Conservation (phyloP, 1,140 invertebrate species). For the Plodia interpunctella region DNA sequence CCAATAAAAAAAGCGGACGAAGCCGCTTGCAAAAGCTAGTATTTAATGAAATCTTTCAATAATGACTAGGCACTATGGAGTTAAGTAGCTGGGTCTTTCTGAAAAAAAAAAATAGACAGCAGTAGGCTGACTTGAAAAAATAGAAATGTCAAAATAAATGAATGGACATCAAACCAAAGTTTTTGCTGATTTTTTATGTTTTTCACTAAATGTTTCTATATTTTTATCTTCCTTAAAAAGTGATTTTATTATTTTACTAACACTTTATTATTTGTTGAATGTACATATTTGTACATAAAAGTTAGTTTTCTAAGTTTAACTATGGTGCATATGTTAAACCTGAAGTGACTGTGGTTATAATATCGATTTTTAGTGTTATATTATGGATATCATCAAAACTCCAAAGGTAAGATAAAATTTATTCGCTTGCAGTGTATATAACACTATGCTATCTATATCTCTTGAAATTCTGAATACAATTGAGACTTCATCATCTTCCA, state of each 20-base stretch:
- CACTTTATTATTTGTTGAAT: background rate
- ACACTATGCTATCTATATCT: no score
- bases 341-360: slow-evolving; percentile 26
- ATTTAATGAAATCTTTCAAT: no score
- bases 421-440: no score
- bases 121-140: no score
- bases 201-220: no score
- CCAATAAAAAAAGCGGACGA: no score
- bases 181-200: slow-evolving; percentile 15
- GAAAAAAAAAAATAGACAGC: no score
- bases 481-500: no score
- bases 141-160: slow-evolving; percentile 16
- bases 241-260: background rate
- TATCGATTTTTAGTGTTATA: slow-evolving; percentile 48
- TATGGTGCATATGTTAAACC: slow-evolving; percentile 20
- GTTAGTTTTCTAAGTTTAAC: background rate
- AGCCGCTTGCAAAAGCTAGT: no score
- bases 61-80: no score
- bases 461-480: background rate
- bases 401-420: slow-evolving; percentile 47
- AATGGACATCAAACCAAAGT: slow-evolving; percentile 15
- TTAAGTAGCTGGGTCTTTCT: no score
- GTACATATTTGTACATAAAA: background rate
- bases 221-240: background rate
- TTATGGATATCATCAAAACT: slow-evolving; percentile 65